Evolutionary conservation across 2,113 vertebrate genomes (phyloP).

Genomic region (Pelodiscus sinensis): DNA sequence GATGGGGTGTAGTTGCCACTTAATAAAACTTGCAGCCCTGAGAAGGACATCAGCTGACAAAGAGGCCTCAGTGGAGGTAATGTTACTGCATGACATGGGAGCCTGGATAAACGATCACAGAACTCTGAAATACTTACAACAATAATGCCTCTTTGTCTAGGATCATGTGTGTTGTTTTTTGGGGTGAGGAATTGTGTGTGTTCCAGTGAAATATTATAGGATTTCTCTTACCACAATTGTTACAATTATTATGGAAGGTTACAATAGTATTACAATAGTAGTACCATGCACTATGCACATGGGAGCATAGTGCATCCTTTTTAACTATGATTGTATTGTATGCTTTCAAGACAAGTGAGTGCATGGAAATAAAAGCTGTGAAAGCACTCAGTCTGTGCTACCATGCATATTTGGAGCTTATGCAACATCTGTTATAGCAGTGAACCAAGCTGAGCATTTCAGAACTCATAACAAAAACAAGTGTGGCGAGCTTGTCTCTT

Average conservation of each 20-base stretch:
- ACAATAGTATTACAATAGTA: too few species aligned
- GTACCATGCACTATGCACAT: too few species aligned
- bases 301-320: background rate
- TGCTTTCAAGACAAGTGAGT: background rate
- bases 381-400: background rate
- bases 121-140: background rate
- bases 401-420: background rate
- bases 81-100: background rate
- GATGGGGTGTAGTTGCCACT: background rate
- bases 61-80: background rate
- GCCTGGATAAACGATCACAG: background rate
- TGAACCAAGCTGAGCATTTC: background rate
- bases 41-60: background rate
- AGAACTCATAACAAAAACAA: background rate
- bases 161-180: background rate
- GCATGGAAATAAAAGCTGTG: background rate
- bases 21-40: background rate
- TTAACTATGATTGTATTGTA: background rate
- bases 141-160: background rate
- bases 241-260: background rate
- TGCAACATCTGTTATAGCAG: background rate
- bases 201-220: background rate
- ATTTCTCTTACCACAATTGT: background rate
- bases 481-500: background rate
- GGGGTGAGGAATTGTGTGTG: background rate